Conservation (phyloP, 2,113 vertebrate species). For the Dipodomys spectabilis region DNA sequence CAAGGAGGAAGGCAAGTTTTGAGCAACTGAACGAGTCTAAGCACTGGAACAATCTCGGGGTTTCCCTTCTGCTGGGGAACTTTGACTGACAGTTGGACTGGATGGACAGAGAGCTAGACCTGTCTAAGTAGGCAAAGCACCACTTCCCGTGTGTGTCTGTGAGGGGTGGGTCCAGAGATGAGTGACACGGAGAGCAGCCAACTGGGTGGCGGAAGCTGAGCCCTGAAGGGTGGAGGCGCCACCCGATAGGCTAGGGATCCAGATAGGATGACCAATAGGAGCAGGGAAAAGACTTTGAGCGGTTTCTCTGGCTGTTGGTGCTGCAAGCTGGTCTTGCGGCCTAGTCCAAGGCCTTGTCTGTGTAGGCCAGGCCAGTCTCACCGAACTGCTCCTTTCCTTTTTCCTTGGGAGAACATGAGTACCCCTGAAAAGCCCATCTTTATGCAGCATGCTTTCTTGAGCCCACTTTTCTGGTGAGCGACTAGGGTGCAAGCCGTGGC, state of each 20-base stretch:
- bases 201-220: background rate
- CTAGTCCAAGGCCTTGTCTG: too few relatives aligned
- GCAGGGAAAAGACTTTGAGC: background rate
- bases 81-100: background rate
- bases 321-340: too few relatives aligned
- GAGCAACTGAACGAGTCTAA: constrained; percentile 4
- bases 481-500: too few relatives aligned
- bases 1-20: background rate
- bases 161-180: background rate
- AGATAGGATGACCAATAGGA: background rate
- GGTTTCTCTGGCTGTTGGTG: too few relatives aligned
- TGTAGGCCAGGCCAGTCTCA: too few relatives aligned
- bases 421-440: too few relatives aligned
- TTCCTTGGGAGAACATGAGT: too few relatives aligned
- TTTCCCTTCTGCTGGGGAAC: background rate
- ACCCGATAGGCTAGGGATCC: background rate
- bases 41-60: background rate
- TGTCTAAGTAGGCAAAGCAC: background rate
- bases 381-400: too few relatives aligned
- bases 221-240: background rate
- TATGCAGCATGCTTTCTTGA: too few relatives aligned
- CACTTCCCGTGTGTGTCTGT: background rate
- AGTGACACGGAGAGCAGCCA: background rate
- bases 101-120: background rate
- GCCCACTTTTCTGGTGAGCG: too few relatives aligned